Percentiles rank a stretch among this genome's conserved stretches.
phyloP scores from a whole-genome alignment of 2,797 vertebrate species.

The Dipus sagitta region DNA sequence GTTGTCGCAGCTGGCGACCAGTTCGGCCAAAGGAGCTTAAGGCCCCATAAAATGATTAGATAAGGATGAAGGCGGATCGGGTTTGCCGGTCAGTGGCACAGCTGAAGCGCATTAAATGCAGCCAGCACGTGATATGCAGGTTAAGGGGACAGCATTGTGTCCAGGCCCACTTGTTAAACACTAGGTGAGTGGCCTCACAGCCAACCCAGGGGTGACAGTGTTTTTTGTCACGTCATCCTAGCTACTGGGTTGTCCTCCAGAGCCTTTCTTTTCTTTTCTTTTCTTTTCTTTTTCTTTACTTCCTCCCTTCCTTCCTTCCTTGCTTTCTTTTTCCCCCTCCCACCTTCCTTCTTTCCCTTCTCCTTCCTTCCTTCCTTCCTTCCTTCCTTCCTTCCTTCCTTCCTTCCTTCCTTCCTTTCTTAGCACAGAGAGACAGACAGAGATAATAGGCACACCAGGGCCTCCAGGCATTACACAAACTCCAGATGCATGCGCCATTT shows the following conservation, averaged over 20 bases:
- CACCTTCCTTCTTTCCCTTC: background rate
- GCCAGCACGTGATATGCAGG: background rate
- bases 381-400: background rate
- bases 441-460: no score
- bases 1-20: slow-evolving; percentile 66
- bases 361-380: background rate
- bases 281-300: no score
- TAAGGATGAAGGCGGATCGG: slow-evolving; percentile 40
- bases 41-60: slow-evolving; percentile 58
- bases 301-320: no score
- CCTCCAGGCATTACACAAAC: no score
- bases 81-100: slow-evolving; percentile 12
- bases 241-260: background rate
- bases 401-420: no score
- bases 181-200: background rate
- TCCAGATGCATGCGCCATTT: no score
- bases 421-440: no score
- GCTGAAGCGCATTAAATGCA: background rate
- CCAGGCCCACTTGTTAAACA: background rate
- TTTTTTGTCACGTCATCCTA: background rate
- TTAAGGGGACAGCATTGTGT: background rate
- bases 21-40: slow-evolving; percentile 62
- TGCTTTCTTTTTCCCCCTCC: background rate
- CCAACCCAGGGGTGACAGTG: background rate
- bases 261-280: no score